Evolutionary conservation across 2,888 invertebrate species (phyloP).

Genomic region (Ichneumoninae sp.): DNA sequence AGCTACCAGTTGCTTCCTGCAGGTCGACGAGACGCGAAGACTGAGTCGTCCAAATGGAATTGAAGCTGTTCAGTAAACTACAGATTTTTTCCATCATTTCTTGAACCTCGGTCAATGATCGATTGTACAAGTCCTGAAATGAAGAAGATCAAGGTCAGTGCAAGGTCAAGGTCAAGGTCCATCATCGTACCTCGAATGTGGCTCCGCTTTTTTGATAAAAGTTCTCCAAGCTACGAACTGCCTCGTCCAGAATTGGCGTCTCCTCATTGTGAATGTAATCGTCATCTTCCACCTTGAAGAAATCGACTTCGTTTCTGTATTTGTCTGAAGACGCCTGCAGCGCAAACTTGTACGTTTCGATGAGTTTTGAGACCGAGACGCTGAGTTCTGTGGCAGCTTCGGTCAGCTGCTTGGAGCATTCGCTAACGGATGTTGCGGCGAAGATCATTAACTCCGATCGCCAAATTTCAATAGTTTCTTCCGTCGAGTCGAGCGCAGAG

Average conservation of each 20-base stretch:
- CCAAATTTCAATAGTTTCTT: constrained; percentile 48
- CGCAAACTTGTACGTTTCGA: constrained; percentile 57
- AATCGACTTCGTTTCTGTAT: constrained; percentile 52
- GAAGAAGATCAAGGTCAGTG: background rate
- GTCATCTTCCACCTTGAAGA: constrained; percentile 41
- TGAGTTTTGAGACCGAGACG: constrained; percentile 45
- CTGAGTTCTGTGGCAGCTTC: constrained; percentile 43
- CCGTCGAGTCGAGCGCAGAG: constrained; percentile 41
- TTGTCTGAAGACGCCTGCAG: constrained; percentile 47
- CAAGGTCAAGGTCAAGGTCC: background rate
- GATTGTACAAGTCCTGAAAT: constrained; percentile 54
- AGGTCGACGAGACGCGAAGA: constrained; percentile 38
- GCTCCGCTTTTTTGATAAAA: constrained; percentile 26
- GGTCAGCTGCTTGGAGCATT: constrained; percentile 45
- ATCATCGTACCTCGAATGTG: constrained; percentile 47
- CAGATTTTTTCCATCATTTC: constrained; percentile 19
- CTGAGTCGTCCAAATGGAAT: constrained; percentile 53
- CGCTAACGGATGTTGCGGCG: constrained; percentile 49
- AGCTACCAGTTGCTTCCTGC: constrained; percentile 37
- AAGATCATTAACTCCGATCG: constrained; percentile 60
- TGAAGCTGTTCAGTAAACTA: constrained; percentile 50
- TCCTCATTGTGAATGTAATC: constrained; percentile 54
- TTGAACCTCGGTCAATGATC: constrained; percentile 25
- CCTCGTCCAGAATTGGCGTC: constrained; percentile 41
- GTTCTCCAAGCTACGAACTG: constrained; percentile 41